Conservation (phyloP, 1,140 invertebrate species). For the Atta texana region DNA sequence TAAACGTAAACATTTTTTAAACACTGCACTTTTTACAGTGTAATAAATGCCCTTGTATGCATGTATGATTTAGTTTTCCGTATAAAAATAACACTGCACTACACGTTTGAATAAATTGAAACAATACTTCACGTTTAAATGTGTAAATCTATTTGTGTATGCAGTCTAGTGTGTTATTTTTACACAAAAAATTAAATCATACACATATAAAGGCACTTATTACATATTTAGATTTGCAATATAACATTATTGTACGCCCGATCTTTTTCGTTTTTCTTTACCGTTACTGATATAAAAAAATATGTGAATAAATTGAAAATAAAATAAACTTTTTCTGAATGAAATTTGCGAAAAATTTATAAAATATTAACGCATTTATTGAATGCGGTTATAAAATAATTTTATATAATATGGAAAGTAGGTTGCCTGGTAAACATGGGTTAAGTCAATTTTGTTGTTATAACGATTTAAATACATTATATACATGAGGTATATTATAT, state of each 20-base stretch:
- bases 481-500: slow-evolving; percentile 28
- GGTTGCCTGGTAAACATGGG: neutral
- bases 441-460: slow-evolving; percentile 19
- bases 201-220: no score
- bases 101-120: no score
- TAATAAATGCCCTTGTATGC: no score
- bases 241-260: neutral
- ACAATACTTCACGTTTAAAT: no score
- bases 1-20: no score
- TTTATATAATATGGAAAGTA: slow-evolving; percentile 7
- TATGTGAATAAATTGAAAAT: neutral
- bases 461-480: neutral
- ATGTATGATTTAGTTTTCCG: no score
- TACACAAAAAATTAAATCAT: no score
- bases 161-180: no score
- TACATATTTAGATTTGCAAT: no score
- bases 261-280: neutral
- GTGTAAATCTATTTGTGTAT: no score
- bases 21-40: no score
- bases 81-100: no score
- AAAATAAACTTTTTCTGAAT: neutral
- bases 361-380: neutral
- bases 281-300: neutral
- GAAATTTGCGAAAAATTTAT: neutral
- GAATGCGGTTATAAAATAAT: neutral